Evolutionary conservation across 1,140 invertebrate genomes (phyloP), one percentile per base, ranked within the genome.

Genomic region (Meteorus sp.): DNA sequence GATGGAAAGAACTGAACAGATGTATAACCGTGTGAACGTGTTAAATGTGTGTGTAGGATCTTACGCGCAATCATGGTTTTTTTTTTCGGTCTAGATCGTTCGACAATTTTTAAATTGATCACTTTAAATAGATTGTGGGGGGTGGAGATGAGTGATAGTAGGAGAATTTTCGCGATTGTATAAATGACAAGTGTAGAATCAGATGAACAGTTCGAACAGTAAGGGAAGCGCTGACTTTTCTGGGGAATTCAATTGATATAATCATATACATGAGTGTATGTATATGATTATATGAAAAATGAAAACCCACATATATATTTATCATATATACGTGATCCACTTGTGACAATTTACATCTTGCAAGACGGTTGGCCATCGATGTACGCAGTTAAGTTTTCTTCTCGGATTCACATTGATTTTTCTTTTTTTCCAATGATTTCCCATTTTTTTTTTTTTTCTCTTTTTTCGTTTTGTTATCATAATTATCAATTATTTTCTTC

Each of bases 11-110:
- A 54, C n/a, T 9, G 41, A 31, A 48, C 35, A 35, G 8, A 48
- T 22, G 35, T 37, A 39, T 15, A 35, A 41, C n/a, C 29, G 50
- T 56, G 45, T 54, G 60, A 57, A 53, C 53, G 60, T 62, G 55
- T 57, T 39, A 39, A 57, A 57, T 56, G 44, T 62, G 55, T 62
- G 43, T 62, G 52, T 58, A 56, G 55, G 54, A 54, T 37, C 44
- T 35, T 39, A 41, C 20, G 20, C 15, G 58, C 29, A 53, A 57
- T 62, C 55, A 55, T 45, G 60, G 20, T 61, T 52, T 53, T 25
- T 33, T 37, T 35, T 45, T 60, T 27, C 37, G 15, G 48, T 54
- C 39, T 20, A 39, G 29, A 50, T 48, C 13, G 33, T 48, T 50
- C 15, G 41, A 50, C 23, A 17, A 50, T 48, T 48, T 15, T n/a